Percentiles rank a stretch among this genome's conserved stretches.
These are phyloP conservation scores for Echiichthys vipera DNA, from an alignment of 2,797 vertebrate species.

Conservation along the genomic window DNA sequence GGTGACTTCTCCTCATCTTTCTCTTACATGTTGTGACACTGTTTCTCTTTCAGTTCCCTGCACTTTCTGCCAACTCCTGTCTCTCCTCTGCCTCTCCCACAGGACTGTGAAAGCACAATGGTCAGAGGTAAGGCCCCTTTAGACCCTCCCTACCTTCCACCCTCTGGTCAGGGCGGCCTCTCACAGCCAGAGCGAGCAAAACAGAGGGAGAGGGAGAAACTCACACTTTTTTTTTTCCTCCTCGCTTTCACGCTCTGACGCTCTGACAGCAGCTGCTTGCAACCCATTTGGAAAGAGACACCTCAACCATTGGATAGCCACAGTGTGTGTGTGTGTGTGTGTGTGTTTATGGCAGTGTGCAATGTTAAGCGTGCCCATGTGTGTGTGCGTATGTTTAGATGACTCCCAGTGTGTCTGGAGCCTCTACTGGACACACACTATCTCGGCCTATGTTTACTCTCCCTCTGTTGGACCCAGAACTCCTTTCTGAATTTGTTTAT, in stretches of 20 bases:
- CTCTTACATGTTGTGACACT: slow-evolving; percentile 58
- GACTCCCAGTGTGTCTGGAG: slow-evolving; percentile 28
- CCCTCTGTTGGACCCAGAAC: not conserved
- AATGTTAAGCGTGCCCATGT: slow-evolving; percentile 7
- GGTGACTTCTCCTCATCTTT: slow-evolving; percentile 31
- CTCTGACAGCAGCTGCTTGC: slow-evolving; percentile 78
- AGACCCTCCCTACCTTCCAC: slow-evolving; percentile 78
- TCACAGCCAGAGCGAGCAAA: slow-evolving; percentile 52
- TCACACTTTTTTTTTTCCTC: slow-evolving; percentile 41
- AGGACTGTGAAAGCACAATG: slow-evolving; percentile 66
- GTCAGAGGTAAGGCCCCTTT: slow-evolving; percentile 74
- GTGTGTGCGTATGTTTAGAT: slow-evolving; percentile 44
- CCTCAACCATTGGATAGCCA: slow-evolving; percentile 30
- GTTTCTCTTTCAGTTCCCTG: slow-evolving; percentile 39
- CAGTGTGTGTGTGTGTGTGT: slow-evolving; percentile 28
- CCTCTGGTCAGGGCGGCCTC: slow-evolving; percentile 70
- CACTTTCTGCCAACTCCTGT: slow-evolving; percentile 26
- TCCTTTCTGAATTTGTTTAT: not conserved
- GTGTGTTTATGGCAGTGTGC: slow-evolving; percentile 26
- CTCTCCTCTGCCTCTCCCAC: slow-evolving; percentile 42
- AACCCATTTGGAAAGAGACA: slow-evolving; percentile 67
- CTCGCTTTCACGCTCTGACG: slow-evolving; percentile 60
- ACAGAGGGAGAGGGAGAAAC: slow-evolving; percentile 55
- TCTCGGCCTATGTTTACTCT: slow-evolving; percentile 35
- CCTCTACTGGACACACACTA: not conserved